Base-by-base conservation (phyloP, 2,888 invertebrate species). In the Torymus aiolomorphi region DNA sequence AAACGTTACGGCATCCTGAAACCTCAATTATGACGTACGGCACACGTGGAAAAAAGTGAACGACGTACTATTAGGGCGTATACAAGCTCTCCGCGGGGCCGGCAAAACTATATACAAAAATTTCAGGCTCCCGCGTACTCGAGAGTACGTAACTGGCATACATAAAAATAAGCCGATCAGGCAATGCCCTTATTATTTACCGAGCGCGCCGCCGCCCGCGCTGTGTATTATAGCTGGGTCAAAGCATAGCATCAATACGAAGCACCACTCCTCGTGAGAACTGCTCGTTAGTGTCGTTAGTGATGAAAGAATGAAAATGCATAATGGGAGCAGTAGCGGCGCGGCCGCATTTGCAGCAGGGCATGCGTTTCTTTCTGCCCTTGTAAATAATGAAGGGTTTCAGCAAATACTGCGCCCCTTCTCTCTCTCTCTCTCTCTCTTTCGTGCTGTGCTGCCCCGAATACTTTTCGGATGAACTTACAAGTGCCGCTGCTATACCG, bases 261-360 rank as follows among this genome's bases (percentile, higher is more conserved):
- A 80, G 80, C 74, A 51, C 62, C 69, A 70, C 84, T 84, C 83
- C 80, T 77, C 81, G 73, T 69, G 78, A 83, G 80, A 78, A 84
- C 82, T 82, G 84, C 86, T 88, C 86, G 86, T 87, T 87, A 87
- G 86, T 85, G 83, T 86, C 86, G 84, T 87, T 87, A 87, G 83
- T 82, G 81, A 83, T 80, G 84, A 81, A 78, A 83, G 82, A 72
- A 81, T 75, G 75, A 65, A 81, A 78, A 73, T 74, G 69, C 73
- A 69, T 73, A 74, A 74, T 61, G 20, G 66, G 49, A 76, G 61
- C 54, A 69, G 61, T 51, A 16, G 49, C 20, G 14, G 14, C 31
- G 12, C 18, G 42, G 24, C 24, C 31, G 52, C 61, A 62, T 61
- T 69, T 18, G 18, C 16, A 42, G 20, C 24, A 24, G 24, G 24